Conservation (phyloP, 2,797 vertebrate genomes). For the Poeciliopsis paucimaculata region DNA sequence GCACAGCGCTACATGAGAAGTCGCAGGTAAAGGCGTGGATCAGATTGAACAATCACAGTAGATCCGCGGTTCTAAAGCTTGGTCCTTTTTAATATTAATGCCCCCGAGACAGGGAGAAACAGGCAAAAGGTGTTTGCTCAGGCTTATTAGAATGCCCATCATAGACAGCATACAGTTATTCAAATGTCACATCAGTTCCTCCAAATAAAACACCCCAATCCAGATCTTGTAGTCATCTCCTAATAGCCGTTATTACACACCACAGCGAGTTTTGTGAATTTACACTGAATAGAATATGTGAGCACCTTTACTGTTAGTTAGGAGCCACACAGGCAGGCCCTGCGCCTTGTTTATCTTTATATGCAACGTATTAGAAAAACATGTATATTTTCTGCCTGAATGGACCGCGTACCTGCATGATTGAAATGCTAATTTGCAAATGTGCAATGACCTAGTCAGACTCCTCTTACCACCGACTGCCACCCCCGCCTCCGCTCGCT, state of each 20-base stretch:
- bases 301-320: constrained; percentile 31
- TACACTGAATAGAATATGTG: constrained; percentile 43
- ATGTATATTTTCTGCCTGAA: constrained; percentile 79
- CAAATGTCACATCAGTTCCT: constrained; percentile 77
- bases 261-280: constrained; percentile 45
- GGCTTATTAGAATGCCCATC: constrained; percentile 79
- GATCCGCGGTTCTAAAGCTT: constrained; percentile 66
- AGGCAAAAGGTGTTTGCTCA: constrained; percentile 70
- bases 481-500: constrained; percentile 26
- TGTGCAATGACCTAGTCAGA: constrained; percentile 82
- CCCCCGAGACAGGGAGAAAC: constrained; percentile 60
- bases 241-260: constrained; percentile 76
- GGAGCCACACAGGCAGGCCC: constrained; percentile 11
- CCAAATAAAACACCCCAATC: constrained; percentile 77
- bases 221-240: constrained; percentile 70
- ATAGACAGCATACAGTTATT: constrained; percentile 76
- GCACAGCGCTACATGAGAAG: constrained; percentile 55
- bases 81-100: constrained; percentile 80
- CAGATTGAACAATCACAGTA: constrained; percentile 52
- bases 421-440: constrained; percentile 86
- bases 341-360: constrained; percentile 75
- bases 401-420: constrained; percentile 77
- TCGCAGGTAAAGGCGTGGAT: constrained; percentile 64
- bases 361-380: constrained; percentile 69
- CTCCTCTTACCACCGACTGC: constrained; percentile 60